Evolutionary conservation across 2,113 vertebrate genomes (phyloP).

Genomic region (Uria lomvia): DNA sequence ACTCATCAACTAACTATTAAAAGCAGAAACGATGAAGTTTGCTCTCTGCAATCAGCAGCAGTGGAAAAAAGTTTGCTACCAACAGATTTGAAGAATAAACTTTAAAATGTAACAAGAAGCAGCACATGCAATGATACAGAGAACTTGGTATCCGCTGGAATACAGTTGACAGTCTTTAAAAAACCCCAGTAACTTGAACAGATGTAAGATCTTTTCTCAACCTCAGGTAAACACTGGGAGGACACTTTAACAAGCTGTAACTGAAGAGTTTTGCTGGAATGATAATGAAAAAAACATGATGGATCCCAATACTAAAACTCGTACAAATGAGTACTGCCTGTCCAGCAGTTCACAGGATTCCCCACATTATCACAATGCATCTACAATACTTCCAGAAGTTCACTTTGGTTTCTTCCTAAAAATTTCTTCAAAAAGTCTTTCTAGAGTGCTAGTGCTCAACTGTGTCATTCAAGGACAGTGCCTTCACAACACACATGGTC

Average conservation of each 20-base stretch:
- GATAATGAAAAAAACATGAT: not conserved
- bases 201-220: not conserved
- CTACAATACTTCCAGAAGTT: not conserved
- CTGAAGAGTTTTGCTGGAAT: not conserved
- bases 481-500: rapidly evolving
- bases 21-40: not conserved
- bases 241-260: not conserved
- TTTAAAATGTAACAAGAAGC: not conserved
- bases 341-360: not conserved
- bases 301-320: not conserved
- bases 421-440: not conserved
- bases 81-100: not conserved
- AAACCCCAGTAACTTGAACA: not conserved
- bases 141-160: not conserved
- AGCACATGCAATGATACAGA: not conserved
- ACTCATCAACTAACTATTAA: not conserved
- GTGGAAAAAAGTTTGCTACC: not conserved
- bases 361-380: not conserved
- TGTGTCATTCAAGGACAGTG: not conserved
- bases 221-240: not conserved
- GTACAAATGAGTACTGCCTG: not conserved
- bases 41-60: not conserved
- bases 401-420: not conserved
- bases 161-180: not conserved
- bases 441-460: not conserved